Percentiles rank a stretch among this genome's conserved stretches.
phyloP scores from a whole-genome alignment of 2,888 invertebrate genomes.

The Isotomurus palustris region DNA sequence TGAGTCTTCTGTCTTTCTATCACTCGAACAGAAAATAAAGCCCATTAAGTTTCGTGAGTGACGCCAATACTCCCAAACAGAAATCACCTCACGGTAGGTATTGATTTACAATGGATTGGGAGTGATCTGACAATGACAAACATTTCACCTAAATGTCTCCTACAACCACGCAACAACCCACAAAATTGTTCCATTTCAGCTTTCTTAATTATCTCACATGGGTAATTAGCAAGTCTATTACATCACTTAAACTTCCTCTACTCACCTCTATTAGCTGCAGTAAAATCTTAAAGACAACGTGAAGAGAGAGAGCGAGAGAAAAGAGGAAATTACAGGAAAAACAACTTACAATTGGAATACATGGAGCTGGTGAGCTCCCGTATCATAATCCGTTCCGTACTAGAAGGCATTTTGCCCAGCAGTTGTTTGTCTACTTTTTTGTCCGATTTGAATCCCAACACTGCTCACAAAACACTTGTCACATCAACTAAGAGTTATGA shows the following conservation, averaged over 20 bases:
- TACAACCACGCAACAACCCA: too few relatives aligned
- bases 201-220: too few relatives aligned
- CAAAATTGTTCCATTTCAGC: too few relatives aligned
- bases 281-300: background rate
- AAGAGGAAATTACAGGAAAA: conserved; percentile 10
- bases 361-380: conserved; percentile 39
- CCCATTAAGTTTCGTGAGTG: too few relatives aligned
- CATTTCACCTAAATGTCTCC: too few relatives aligned
- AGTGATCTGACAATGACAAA: too few relatives aligned
- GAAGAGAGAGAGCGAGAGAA: background rate
- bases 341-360: conserved; percentile 40
- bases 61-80: too few relatives aligned
- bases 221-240: background rate
- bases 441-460: conserved; percentile 4
- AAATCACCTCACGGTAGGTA: too few relatives aligned
- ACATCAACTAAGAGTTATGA: background rate
- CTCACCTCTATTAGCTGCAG: background rate
- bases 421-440: conserved; percentile 7
- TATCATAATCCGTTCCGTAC: conserved; percentile 33
- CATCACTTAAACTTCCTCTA: background rate
- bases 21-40: too few relatives aligned
- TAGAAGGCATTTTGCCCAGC: conserved; percentile 31
- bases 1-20: too few relatives aligned
- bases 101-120: too few relatives aligned
- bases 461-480: conserved; percentile 1